Evolutionary conservation across 2,113 vertebrate species (phyloP).

Genomic region (Pterocles orientalis): DNA sequence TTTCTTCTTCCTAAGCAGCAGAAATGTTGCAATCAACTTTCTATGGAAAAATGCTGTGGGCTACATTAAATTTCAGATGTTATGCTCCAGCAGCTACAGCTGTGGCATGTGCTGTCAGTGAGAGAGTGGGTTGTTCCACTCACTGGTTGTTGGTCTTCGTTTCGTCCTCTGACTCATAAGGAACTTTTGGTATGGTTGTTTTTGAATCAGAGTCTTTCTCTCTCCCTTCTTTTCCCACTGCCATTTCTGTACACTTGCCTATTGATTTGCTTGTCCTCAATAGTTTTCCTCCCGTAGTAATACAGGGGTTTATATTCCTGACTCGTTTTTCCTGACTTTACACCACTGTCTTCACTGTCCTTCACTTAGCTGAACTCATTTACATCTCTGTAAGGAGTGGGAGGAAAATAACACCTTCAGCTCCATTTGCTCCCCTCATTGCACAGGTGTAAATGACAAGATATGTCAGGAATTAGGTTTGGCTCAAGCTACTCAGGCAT

Average conservation of each 20-base stretch:
- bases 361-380: slow-evolving; percentile 10
- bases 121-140: neutral
- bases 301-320: neutral
- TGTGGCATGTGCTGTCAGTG: neutral
- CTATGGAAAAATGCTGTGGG: neutral
- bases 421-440: neutral
- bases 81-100: neutral
- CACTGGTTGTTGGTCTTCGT: neutral
- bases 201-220: neutral
- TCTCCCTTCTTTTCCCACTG: neutral
- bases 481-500: neutral
- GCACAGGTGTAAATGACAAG: slow-evolving; percentile 9
- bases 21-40: neutral
- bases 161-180: neutral
- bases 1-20: neutral
- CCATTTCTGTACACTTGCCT: neutral
- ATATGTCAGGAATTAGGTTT: neutral
- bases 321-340: neutral
- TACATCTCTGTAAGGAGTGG: neutral
- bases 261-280: neutral
- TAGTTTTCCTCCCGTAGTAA: neutral
- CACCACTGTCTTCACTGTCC: neutral
- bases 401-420: slow-evolving; percentile 11
- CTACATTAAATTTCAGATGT: neutral
- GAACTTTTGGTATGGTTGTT: neutral